A percentile compares a stretch with the other conserved stretches of the same genome.
These are phyloP conservation scores for Tor tambroides DNA, from an alignment of 2,113 vertebrate species.

Conservation along the genomic window DNA sequence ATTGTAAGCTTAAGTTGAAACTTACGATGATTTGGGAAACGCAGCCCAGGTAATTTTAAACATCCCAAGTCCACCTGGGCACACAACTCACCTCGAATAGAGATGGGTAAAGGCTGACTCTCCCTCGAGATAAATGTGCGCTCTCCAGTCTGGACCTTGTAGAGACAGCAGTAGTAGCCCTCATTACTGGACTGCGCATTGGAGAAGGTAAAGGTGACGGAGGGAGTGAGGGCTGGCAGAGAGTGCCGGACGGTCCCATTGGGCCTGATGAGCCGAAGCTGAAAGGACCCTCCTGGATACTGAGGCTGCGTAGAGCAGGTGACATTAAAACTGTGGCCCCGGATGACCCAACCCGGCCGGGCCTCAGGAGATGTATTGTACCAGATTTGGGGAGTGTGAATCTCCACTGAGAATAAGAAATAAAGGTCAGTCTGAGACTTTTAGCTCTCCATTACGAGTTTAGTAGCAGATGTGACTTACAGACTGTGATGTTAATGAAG, in stretches of 20 bases:
- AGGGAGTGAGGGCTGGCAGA: constrained; percentile 69
- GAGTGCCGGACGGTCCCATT: constrained; percentile 77
- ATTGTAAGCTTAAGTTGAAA: too few species aligned
- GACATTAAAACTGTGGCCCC: constrained; percentile 75
- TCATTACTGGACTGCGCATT: constrained; percentile 73
- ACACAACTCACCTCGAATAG: constrained; percentile 67
- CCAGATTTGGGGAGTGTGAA: constrained; percentile 79
- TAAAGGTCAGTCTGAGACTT: neutral
- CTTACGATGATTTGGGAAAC: too few species aligned
- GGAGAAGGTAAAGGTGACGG: constrained; percentile 75
- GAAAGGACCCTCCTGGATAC: constrained; percentile 76
- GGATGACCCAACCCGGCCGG: constrained; percentile 71
- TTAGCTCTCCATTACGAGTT: neutral
- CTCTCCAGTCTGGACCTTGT: constrained; percentile 74
- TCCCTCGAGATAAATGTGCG: constrained; percentile 77
- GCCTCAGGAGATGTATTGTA: constrained; percentile 75
- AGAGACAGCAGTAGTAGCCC: constrained; percentile 80
- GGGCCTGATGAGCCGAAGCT: constrained; percentile 76
- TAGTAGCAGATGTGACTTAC: constrained; percentile 54
- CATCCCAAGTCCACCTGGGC: neutral
- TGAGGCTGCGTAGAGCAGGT: constrained; percentile 74
- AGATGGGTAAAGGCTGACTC: constrained; percentile 77
- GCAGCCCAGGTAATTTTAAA: neutral
- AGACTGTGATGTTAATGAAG: constrained; percentile 75
- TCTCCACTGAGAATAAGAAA: constrained; percentile 67